Percentiles rank a stretch among this genome's conserved stretches.
These are phyloP conservation scores for Hoplias malabaricus DNA, from an alignment of 2,113 vertebrate species.

Conservation along the genomic window DNA sequence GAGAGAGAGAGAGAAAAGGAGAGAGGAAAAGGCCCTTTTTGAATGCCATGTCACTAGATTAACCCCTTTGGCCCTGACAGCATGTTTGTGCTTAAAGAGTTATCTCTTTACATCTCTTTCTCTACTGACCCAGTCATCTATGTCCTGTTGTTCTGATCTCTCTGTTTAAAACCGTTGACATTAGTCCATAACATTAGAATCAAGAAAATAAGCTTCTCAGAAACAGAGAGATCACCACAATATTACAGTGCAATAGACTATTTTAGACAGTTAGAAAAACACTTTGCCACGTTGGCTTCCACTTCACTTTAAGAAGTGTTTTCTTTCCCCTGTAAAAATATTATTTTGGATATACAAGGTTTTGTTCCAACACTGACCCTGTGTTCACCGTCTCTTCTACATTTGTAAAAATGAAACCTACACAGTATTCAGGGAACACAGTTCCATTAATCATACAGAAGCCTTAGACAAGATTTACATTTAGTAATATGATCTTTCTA, in stretches of 20 bases:
- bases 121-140: neutral
- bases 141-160: neutral
- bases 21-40: neutral
- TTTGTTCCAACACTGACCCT: too few species aligned
- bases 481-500: neutral
- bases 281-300: too few species aligned
- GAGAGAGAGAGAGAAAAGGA: neutral
- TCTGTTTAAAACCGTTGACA: neutral
- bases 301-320: too few species aligned
- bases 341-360: too few species aligned
- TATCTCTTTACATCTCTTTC: neutral
- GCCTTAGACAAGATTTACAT: neutral
- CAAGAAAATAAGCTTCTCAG: neutral
- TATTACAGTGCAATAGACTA: neutral
- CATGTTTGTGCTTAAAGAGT: slow-evolving; percentile 15
- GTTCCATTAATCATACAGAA: neutral
- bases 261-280: too few species aligned
- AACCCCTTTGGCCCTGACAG: slow-evolving; percentile 1
- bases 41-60: neutral
- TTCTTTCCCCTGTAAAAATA: too few species aligned
- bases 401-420: neutral
- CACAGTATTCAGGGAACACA: neutral
- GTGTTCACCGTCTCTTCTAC: neutral
- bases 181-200: neutral
- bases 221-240: neutral